Percentiles rank a stretch among this genome's conserved stretches.
These are phyloP conservation scores for Papilio elwesi DNA, from an alignment of 2,888 invertebrate species.

Conservation along the genomic window DNA sequence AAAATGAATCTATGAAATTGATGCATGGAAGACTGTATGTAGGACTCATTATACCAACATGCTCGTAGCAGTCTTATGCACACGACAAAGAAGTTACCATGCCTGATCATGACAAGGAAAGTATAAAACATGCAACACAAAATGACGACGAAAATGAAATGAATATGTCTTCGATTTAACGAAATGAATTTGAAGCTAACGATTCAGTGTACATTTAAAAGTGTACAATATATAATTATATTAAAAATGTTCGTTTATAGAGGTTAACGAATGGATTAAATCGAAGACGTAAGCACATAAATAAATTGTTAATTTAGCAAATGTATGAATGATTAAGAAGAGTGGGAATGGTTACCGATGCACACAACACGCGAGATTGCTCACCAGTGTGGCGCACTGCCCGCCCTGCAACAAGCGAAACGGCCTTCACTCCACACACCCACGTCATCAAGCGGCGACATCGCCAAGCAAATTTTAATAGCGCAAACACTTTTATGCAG, in stretches of 20 bases:
- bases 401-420: constrained; percentile 90
- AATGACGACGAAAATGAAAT: constrained; percentile 61
- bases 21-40: constrained; percentile 40
- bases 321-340: constrained; percentile 85
- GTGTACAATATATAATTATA: background rate
- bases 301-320: constrained; percentile 77
- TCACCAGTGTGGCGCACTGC: constrained; percentile 97
- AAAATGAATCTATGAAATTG: constrained; percentile 33
- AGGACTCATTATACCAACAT: constrained; percentile 37
- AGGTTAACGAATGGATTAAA: constrained; percentile 50
- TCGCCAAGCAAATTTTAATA: too few relatives aligned
- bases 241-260: background rate
- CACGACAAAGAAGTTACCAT: constrained; percentile 51
- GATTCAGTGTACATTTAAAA: constrained; percentile 1
- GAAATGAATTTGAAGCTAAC: constrained; percentile 11
- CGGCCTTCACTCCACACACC: constrained; percentile 65
- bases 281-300: constrained; percentile 67
- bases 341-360: constrained; percentile 95
- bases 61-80: constrained; percentile 31
- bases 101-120: constrained; percentile 58
- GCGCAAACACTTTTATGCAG: too few relatives aligned
- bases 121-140: constrained; percentile 75
- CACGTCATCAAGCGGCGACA: background rate
- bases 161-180: constrained; percentile 62
- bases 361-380: constrained; percentile 97